Conservation (phyloP, 2,113 vertebrate genomes). For the Myiagra hebetior region DNA sequence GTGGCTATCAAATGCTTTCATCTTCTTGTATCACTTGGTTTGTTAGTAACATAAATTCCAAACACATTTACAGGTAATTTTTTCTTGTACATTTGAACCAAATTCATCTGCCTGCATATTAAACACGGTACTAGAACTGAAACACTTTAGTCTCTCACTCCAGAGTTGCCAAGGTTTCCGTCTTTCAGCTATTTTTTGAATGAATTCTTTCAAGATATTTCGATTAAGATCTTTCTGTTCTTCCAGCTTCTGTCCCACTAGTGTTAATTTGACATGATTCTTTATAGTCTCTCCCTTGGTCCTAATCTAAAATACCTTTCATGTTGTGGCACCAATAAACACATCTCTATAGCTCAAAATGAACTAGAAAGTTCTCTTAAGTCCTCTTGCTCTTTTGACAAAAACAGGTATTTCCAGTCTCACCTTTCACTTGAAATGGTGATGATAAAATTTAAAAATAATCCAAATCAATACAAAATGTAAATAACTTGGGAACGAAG, state of each 20-base stretch:
- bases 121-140: neutral
- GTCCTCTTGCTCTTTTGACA: neutral
- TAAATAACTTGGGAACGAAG: neutral
- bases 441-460: neutral
- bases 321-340: neutral
- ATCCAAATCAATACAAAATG: neutral
- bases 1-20: neutral
- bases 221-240: neutral
- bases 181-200: neutral
- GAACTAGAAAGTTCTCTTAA: neutral
- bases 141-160: neutral
- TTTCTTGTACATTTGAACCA: neutral
- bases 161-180: neutral
- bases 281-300: neutral
- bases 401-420: neutral
- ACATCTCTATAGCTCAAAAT: neutral
- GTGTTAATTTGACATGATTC: neutral
- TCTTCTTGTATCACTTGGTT: neutral
- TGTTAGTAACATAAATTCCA: neutral
- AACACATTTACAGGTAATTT: neutral
- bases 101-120: neutral
- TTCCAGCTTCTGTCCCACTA: neutral
- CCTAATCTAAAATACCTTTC: neutral
- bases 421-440: neutral
- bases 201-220: neutral